phyloP scores from a whole-genome alignment of 1,140 invertebrate species.

The Elymnias hypermnestra region DNA sequence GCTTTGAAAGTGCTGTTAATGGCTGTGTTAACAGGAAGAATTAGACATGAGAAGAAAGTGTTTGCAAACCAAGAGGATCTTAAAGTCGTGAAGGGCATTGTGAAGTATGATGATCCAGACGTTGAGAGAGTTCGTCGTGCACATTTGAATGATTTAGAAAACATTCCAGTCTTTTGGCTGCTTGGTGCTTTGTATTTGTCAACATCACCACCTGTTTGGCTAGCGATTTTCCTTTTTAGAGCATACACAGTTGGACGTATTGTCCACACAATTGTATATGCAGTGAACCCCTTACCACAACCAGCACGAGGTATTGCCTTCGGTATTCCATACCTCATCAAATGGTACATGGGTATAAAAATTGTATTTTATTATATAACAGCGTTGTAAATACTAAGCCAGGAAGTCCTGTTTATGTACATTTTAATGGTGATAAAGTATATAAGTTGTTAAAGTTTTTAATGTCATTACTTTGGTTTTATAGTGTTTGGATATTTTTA shows the following conservation, averaged over 20 bases:
- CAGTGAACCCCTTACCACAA: slow-evolving; percentile 54
- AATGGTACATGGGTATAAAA: slow-evolving; percentile 48
- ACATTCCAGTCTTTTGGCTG: slow-evolving; percentile 82
- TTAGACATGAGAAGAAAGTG: slow-evolving; percentile 60
- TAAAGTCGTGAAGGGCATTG: slow-evolving; percentile 41
- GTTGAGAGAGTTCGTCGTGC: slow-evolving; percentile 78
- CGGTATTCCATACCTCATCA: slow-evolving; percentile 36
- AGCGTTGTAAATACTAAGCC: too few species aligned
- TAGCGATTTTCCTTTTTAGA: slow-evolving; percentile 78
- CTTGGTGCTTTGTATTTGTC: slow-evolving; percentile 80
- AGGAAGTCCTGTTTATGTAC: too few species aligned
- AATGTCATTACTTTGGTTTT: too few species aligned
- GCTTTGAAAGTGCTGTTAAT: slow-evolving; percentile 75
- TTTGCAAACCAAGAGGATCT: slow-evolving; percentile 61
- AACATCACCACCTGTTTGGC: slow-evolving; percentile 74
- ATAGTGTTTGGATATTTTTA: too few species aligned
- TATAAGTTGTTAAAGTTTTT: too few species aligned
- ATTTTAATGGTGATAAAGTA: too few species aligned
- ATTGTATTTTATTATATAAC: slow-evolving; percentile 38
- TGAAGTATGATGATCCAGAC: slow-evolving; percentile 73
- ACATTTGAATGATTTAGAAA: slow-evolving; percentile 86
- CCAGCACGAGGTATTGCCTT: slow-evolving; percentile 47
- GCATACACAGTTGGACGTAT: slow-evolving; percentile 77
- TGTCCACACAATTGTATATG: slow-evolving; percentile 81
- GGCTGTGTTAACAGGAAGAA: slow-evolving; percentile 57